Evolutionary conservation across 2,888 invertebrate genomes (phyloP), one percentile per base, ranked within the genome.

Genomic region (Philereme vetulata): DNA sequence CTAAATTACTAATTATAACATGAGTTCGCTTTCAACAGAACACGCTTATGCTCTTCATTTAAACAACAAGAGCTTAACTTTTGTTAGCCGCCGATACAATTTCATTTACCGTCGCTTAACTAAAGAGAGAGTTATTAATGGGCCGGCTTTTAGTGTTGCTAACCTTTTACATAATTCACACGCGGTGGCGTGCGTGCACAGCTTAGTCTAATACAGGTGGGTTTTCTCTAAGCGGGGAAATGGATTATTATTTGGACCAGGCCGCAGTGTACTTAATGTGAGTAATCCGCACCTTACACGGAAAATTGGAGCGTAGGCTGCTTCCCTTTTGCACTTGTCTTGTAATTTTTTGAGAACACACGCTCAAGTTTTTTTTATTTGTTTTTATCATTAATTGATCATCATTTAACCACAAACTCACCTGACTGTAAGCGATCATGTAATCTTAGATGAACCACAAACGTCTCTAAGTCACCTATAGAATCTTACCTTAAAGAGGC

Each of bases 91-190:
- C 43, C 55, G 44, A 55, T 51, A 62, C 48, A 60, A 66, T 65
- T 66, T 56, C 40, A 52, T 66, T 64, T 57, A 36, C 57, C 56
- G 40, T 60, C 66, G 64, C 69, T 68, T 70, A 65, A 65, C 66
- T 65, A 71, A 72, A 71, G 59, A 66, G 60, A 66, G 67, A 62
- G 64, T 69, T 77, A 72, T 75, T 76, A 75, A 77, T 75, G 68
- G 60, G 63, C 38, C 4, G 67, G 72, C 72, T 72, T 70, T 74
- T 72, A 76, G 70, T 71, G 71, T 62, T 69, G 68, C 57, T 67
- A 66, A 67, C 75, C 72, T 68, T 71, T 71, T 76, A 67, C 66
- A 77, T 77, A 72, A 78, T 72, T 77, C 69, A 77, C 71, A 60
- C 55, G 42, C 52, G 60, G 57, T 45, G 65, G 57, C 46, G 65